Base-by-base conservation (phyloP, 2,888 invertebrate species). In the Agapetus fuscipes region DNA sequence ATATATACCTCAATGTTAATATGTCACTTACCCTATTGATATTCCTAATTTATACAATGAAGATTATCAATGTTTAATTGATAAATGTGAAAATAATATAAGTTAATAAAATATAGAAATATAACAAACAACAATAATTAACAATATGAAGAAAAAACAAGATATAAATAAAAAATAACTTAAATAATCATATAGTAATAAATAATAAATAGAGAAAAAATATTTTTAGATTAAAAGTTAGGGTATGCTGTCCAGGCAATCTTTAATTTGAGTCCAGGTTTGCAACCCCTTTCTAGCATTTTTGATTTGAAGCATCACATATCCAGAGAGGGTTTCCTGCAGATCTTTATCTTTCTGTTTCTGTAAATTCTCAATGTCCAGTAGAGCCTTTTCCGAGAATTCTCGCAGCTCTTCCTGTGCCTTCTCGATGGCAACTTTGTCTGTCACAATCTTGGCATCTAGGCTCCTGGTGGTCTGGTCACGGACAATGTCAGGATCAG, bases 261-360 rank as follows among this genome's bases (percentile, higher is more conserved):
- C 78, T 52, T 76, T 74, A 51, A 83, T 80, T 63, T 83, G 80
- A 38, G 74, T 76, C 83, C 83, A 84, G 31, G 81, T 78, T 65
- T 82, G 82, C 30, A 83, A 62, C 48, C 81, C 81, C 77, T 82
- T 83, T 66, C 76, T 78, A 25, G 82, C 78, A 48, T 80, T 74
- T 64, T 82, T 83, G 39, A 82, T 74, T 60, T 84, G 83, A 47
- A 83, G 61, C 39, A 76, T 68, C 46, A 82, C 78, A 56, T 79
- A 83, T 26, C 71, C 72, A 37, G 76, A 73, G 24, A 84, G 63
- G 3, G 83, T 80, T 55, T 83, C 83, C 56, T 75, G 76, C 12
- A 84, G 61, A 55, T 84, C 83, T 20, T 72, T 65, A 44, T 76
- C 76, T 62, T 83, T 84, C 55, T 82, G 82, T 43, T 71, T 72